Evolutionary conservation across 2,113 vertebrate genomes (phyloP).

Genomic region (Chlamydotis undulata): DNA sequence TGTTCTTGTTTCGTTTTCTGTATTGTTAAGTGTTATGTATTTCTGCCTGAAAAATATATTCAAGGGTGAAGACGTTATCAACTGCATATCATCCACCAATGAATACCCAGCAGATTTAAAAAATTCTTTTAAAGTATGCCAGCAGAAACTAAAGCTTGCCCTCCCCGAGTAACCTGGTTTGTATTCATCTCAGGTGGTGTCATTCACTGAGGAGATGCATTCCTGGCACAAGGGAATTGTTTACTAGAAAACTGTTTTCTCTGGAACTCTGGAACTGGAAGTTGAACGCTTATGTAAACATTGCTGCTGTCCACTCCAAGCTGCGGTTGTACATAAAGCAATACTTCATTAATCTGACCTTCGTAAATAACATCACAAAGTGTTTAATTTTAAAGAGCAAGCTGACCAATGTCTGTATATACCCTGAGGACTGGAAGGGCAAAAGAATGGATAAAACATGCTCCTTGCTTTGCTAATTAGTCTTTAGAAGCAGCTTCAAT

Average conservation of each 20-base stretch:
- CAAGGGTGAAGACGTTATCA: background rate
- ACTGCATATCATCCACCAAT: background rate
- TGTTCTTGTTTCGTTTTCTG: background rate
- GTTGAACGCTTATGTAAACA: background rate
- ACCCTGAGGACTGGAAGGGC: background rate
- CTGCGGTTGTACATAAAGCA: background rate
- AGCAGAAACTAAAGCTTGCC: background rate
- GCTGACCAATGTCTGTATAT: background rate
- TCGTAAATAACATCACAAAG: background rate
- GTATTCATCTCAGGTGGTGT: background rate
- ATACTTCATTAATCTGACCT: slow-evolving; percentile 20
- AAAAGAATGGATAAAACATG: background rate
- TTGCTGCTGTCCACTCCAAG: background rate
- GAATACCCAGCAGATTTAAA: background rate
- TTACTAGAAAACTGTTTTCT: slow-evolving; percentile 48
- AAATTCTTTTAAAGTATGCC: background rate
- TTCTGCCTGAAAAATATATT: background rate
- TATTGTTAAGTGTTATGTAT: background rate
- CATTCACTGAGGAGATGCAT: background rate
- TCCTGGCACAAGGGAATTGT: slow-evolving; percentile 21
- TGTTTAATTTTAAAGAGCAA: background rate
- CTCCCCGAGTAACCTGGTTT: background rate
- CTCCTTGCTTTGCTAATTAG: slow-evolving; percentile 17
- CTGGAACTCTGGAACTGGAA: slow-evolving; percentile 1
- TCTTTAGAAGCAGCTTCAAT: background rate